Evolutionary conservation across 1,140 invertebrate genomes (phyloP).

Genomic region (Megathymus violae): DNA sequence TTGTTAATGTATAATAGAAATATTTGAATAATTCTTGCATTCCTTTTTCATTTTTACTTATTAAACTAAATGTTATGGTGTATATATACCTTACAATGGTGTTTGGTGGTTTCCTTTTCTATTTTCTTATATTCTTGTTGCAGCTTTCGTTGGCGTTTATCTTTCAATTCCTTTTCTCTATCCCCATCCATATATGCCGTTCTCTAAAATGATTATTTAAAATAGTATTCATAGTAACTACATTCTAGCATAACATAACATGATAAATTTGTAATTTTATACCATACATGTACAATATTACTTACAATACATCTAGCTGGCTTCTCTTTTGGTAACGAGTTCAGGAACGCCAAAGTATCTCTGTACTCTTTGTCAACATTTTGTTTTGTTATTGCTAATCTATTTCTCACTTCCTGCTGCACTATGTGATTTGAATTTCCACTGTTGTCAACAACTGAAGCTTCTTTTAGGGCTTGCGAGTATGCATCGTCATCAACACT

Average conservation of each 20-base stretch:
- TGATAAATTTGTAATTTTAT: background rate
- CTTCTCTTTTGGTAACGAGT: conserved; percentile 67
- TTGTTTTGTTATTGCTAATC: conserved; percentile 69
- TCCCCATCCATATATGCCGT: conserved; percentile 62
- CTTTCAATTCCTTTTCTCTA: conserved; percentile 54
- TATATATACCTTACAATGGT: conserved; percentile 54
- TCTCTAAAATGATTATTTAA: conserved; percentile 50
- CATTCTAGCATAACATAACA: no score
- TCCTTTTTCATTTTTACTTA: no score
- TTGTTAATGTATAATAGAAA: no score
- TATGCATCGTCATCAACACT: conserved; percentile 71
- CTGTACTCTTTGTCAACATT: conserved; percentile 77
- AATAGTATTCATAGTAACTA: background rate
- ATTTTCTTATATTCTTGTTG: conserved; percentile 69
- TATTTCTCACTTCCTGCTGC: conserved; percentile 56
- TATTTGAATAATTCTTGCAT: no score
- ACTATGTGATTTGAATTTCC: conserved; percentile 52
- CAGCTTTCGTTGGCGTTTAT: conserved; percentile 58
- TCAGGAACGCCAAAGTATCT: conserved; percentile 75
- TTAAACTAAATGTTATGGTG: no score
- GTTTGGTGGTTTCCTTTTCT: conserved; percentile 59
- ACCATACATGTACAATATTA: conserved; percentile 31
- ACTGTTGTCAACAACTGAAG: conserved; percentile 31
- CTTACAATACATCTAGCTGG: conserved; percentile 53
- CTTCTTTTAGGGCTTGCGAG: conserved; percentile 65